Conservation (phyloP, 2,113 vertebrate species). For the Chionodraco myersi region DNA sequence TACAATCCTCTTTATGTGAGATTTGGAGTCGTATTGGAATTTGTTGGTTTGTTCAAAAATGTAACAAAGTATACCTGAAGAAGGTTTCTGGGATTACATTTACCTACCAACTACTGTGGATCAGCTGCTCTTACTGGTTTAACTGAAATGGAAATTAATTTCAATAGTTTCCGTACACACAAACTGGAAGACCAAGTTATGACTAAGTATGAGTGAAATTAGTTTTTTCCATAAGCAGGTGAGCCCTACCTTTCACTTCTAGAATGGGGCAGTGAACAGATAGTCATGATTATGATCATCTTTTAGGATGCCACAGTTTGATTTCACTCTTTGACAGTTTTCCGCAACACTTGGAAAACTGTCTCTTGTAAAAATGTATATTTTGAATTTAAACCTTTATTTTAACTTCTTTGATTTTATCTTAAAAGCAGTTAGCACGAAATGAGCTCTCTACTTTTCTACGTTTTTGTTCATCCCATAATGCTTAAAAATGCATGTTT, state of each 20-base stretch:
- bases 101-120: not conserved
- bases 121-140: not conserved
- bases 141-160: not conserved
- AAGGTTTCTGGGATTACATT: not conserved
- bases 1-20: too few species aligned
- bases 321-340: too few species aligned
- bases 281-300: too few species aligned
- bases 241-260: not conserved
- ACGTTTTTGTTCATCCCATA: not conserved
- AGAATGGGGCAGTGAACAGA: not conserved
- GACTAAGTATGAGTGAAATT: not conserved
- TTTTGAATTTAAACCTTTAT: not conserved
- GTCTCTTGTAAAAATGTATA: not conserved
- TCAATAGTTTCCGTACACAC: not conserved
- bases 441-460: too few species aligned
- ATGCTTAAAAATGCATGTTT: not conserved
- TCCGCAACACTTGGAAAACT: too few species aligned
- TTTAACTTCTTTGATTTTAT: too few species aligned
- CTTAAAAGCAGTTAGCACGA: too few species aligned
- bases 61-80: not conserved
- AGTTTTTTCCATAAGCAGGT: not conserved
- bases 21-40: too few species aligned
- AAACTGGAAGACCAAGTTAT: constrained; percentile 10
- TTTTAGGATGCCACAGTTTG: not conserved
- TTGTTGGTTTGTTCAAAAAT: too few species aligned